A percentile compares a stretch with the other conserved stretches of the same genome.
phyloP scores from a whole-genome alignment of 1,140 invertebrate species.

The Zaprionus inermis region DNA sequence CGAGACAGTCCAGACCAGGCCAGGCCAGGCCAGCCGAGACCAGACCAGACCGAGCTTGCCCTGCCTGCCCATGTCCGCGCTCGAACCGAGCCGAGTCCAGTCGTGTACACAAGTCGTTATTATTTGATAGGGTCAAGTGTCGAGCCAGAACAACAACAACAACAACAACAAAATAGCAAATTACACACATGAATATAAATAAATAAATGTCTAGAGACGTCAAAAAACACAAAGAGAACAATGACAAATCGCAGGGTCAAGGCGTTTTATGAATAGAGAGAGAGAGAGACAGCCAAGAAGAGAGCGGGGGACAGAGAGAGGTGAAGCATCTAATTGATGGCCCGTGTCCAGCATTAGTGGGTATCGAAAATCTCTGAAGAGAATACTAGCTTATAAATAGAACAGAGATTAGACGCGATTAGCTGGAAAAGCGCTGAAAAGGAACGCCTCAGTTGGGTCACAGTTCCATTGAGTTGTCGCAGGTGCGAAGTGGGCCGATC shows the following conservation, averaged over 20 bases:
- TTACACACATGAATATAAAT: slow-evolving; percentile 59
- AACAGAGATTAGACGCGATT: slow-evolving; percentile 8
- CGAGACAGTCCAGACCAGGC: slow-evolving; percentile 65
- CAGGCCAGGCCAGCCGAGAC: not conserved
- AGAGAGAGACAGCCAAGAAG: slow-evolving; percentile 6
- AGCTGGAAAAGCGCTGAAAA: slow-evolving; percentile 17
- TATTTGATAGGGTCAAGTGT: slow-evolving; percentile 79
- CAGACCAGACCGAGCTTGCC: not conserved
- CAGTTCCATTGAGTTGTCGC: slow-evolving; percentile 9
- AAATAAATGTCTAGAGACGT: slow-evolving; percentile 58
- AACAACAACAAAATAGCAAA: slow-evolving; percentile 54
- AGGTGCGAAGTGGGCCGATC: not conserved
- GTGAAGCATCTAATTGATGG: slow-evolving; percentile 35
- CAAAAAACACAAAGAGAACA: slow-evolving; percentile 36
- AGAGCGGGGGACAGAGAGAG: not conserved
- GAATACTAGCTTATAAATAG: not conserved
- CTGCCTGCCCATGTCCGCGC: slow-evolving; percentile 23
- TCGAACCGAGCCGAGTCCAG: slow-evolving; percentile 29
- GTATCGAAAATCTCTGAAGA: not conserved
- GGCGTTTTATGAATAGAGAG: slow-evolving; percentile 21
- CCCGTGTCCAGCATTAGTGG: slow-evolving; percentile 32
- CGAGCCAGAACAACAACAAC: slow-evolving; percentile 28
- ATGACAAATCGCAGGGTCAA: slow-evolving; percentile 47
- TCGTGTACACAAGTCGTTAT: slow-evolving; percentile 69
- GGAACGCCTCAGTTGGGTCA: too few species aligned